Base-by-base conservation (phyloP, 2,113 vertebrate species). In the Paraplagusia blochii region DNA sequence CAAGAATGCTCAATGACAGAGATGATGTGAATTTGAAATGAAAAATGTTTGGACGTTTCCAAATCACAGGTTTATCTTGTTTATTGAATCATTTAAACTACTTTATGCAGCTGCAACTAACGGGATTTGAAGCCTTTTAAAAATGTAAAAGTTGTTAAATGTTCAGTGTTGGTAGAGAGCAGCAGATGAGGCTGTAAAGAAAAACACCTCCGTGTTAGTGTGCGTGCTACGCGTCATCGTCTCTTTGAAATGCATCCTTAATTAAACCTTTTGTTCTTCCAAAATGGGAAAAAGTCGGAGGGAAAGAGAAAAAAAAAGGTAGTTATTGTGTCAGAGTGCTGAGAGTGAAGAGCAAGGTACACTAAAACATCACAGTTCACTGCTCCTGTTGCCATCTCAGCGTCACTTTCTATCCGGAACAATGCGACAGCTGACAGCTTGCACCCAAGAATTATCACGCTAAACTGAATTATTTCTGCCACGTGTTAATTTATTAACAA, bases 381-480 rank as follows among this genome's bases (percentile, higher is more conserved):
- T 80, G 88, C 69, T 78, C 85, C 48, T 82, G 88, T 88, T 90
- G 86, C 85, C 83, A 73, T 91, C 90, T 93, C 90, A 84, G 92
- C 93, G 88, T 70, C 40, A 90, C 87, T 74, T 86, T 91, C 84
- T 54, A 84, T 85, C 89, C 85, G 75, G 90, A 88, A 91, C 90
- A 92, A 94, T 88, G 90, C 89, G 86, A 93, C 91, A 92, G 91
- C 92, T 95, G 93, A 95, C 93, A 95, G 89, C 89, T 87, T 84
- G 86, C 91, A 82, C 85, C 82, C 90, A 91, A 92, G 93, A 93
- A 92, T 94, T 90, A 92, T 92, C 91, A 89, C 90, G 90, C 92
- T 92, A 92, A 93, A 92, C 85, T 89, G 91, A 97, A 97, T 93
- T 92, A 91, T 93, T 95, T 91, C 91, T 95, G 93, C 92, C 92